These are phyloP conservation scores for Nymphicus hollandicus DNA, from an alignment of 2,113 vertebrate species.

Conservation along the genomic window DNA sequence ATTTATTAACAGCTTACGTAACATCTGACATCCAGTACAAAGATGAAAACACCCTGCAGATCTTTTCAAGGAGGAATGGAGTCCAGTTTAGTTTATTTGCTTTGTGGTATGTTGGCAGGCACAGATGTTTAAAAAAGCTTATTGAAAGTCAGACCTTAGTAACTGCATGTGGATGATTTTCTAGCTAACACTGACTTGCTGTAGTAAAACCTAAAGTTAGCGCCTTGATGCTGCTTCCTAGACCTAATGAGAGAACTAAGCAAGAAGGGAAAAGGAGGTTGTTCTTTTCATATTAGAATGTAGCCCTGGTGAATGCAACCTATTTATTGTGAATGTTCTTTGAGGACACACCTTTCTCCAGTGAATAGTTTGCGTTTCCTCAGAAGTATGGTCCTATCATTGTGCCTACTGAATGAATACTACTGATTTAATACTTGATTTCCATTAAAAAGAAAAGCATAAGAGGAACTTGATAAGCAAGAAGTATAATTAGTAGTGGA, in stretches of 20 bases:
- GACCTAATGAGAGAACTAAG: background rate
- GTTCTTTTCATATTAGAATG: background rate
- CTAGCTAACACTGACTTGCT: background rate
- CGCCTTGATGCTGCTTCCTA: background rate
- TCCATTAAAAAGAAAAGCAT: background rate
- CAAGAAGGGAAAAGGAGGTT: background rate
- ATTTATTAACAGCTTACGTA: slow-evolving; percentile 1
- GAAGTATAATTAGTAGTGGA: background rate
- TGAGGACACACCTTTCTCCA: background rate
- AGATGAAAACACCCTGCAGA: background rate
- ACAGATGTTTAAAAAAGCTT: background rate
- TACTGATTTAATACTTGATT: background rate
- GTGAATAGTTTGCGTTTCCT: background rate
- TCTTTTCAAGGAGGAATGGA: background rate
- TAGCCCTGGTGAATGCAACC: background rate
- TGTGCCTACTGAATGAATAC: background rate
- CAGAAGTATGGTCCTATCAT: background rate
- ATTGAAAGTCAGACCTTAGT: background rate
- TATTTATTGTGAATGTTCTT: background rate
- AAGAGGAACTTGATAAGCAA: background rate
- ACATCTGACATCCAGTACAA: background rate
- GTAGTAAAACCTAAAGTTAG: background rate
- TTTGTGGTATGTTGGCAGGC: background rate
- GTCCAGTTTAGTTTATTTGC: background rate
- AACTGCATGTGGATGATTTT: background rate